Evolutionary conservation across 2,888 invertebrate genomes (phyloP), one percentile per base, ranked within the genome.

Genomic region (Gandaritis pyraliata): DNA sequence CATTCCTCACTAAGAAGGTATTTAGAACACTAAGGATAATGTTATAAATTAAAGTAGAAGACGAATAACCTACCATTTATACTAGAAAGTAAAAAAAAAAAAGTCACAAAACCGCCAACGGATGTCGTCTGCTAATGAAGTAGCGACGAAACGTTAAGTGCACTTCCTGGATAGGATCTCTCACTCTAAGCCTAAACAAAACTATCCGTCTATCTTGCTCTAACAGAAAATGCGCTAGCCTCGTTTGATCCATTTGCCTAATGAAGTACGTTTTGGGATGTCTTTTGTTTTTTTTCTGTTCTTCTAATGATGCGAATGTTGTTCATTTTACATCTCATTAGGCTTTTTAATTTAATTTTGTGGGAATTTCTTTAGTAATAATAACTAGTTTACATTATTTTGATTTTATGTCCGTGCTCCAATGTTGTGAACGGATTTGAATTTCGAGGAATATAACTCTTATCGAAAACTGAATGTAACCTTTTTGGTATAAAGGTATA

Each of bases 41-140:
- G 69, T 67, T 68, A 68, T 70, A 57, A 53, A 60, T 46, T n/a
- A 46, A 36, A 7, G 65, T 70, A 36, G 49, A 38, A 54, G 57
- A 57, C 23, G 56, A 50, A 50, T 58, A 58, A 63, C 54, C 50
- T 48, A 57, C 50, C 48, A 62, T 64, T 61, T 60, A 54, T 33
- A 41, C 50, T 62, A 61, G 51, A 66, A 70, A 41, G 15, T 60
- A 39, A 58, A 69, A 68, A 61, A 72, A 71, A 73, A 69, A 59
- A 66, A 63, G 65, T 69, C 77, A 77, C 80, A 76, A 75, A 77
- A 71, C 69, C 72, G 75, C 70, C 65, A 75, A 75, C 76, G 78
- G 81, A 82, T 77, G 76, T 75, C 75, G 72, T 65, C 62, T 69
- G 71, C 80, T 86, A 86, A 86, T 85, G 86, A 85, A 85, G 84